Conservation (phyloP, 2,797 vertebrate species). For the Oreortyx pictus region DNA sequence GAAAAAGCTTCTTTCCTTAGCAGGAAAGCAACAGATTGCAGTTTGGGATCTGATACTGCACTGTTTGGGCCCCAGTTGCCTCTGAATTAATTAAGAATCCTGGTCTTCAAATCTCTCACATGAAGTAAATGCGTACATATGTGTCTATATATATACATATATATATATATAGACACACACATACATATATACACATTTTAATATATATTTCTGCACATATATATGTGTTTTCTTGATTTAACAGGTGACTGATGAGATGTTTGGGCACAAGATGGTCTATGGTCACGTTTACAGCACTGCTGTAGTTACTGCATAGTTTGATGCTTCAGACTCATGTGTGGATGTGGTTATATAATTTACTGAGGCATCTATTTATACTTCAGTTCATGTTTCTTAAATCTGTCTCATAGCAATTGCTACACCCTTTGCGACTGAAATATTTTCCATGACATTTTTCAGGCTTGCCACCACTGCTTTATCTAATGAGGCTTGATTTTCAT, state of each 20-base stretch:
- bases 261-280: not conserved
- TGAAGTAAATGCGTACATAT: not conserved
- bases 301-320: not conserved
- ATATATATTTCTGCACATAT: no score
- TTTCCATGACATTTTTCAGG: conserved; percentile 14
- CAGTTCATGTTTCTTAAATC: not conserved
- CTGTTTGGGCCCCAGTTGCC: not conserved
- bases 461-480: not conserved
- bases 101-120: not conserved
- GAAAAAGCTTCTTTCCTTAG: not conserved
- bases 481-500: conserved; percentile 19
- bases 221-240: not conserved
- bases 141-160: not conserved
- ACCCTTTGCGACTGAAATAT: not conserved
- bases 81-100: not conserved
- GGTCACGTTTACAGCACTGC: not conserved
- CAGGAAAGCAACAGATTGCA: not conserved
- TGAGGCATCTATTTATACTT: not conserved
- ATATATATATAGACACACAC: no score
- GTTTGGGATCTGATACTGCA: not conserved
- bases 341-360: not conserved
- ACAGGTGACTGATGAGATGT: not conserved
- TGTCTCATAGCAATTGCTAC: not conserved
- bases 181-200: no score
- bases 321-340: not conserved